Base-by-base conservation (phyloP, 2,888 invertebrate species). In the Suillia variegata region DNA sequence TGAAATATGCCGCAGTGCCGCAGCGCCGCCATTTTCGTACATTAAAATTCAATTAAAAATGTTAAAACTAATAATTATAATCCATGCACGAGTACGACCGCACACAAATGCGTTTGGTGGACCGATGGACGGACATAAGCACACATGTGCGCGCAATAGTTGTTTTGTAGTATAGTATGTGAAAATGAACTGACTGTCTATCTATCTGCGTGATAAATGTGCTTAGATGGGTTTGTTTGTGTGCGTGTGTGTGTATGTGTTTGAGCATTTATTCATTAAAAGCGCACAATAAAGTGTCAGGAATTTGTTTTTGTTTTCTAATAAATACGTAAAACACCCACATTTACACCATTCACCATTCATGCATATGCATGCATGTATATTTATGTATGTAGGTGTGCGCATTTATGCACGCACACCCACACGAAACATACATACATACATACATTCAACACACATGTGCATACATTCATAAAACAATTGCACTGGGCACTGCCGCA, bases 281-380 rank as follows among this genome's bases (percentile, higher is more conserved):
- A 67, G 75, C 74, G 74, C 71, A 68, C 75, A 73, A 76, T 76
- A 73, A 70, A 74, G 69, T 74, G 64, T 66, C 71, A 68, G 76
- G 73, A 76, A 75, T 75, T 77, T 76, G 65, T 70, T 68, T 70
- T 69, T 65, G 65, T 62, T 67, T 70, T 76, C 75, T 75, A 73
- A 75, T 66, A 53, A 53, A 61, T 18, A 10, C 49, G 20, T 22
- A 21, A 52, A 65, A 62, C n/a, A n/a, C n/a, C n/a, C n/a, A n/a
- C n/a, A n/a, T n/a, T n/a, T n/a, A n/a, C n/a, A n/a, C n/a, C n/a
- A n/a, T n/a, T n/a, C n/a, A n/a, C n/a, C n/a, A n/a, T n/a, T n/a
- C n/a, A n/a, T n/a, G n/a, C n/a, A n/a, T n/a, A n/a, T n/a, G n/a
- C n/a, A n/a, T n/a, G n/a, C n/a, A n/a, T n/a, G n/a, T n/a, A n/a